These are phyloP conservation scores for Drosophila ogumai DNA, from an alignment of 1,140 invertebrate species.

Conservation along the genomic window DNA sequence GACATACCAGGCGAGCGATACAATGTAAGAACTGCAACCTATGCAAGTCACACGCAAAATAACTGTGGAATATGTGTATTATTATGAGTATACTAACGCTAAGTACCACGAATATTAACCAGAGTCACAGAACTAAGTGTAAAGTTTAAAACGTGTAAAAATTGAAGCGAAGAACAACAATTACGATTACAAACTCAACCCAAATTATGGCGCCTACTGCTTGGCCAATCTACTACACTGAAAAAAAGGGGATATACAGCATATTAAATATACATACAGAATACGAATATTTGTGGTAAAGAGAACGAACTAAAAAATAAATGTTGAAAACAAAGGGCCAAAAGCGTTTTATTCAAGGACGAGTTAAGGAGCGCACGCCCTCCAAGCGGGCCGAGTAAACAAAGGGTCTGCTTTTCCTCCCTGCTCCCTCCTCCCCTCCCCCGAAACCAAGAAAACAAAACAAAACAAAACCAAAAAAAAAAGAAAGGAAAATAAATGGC, in stretches of 20 bases:
- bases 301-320: slow-evolving; percentile 74
- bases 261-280: slow-evolving; percentile 70
- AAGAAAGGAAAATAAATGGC: slow-evolving; percentile 27
- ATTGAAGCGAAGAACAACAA: slow-evolving; percentile 41
- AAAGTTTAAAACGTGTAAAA: slow-evolving; percentile 43
- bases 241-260: slow-evolving; percentile 54
- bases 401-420: slow-evolving; percentile 6
- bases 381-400: slow-evolving; percentile 26
- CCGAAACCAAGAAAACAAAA: slow-evolving; percentile 14
- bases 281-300: slow-evolving; percentile 82
- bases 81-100: slow-evolving; percentile 62
- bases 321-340: slow-evolving; percentile 74
- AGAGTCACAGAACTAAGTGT: slow-evolving; percentile 52
- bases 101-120: slow-evolving; percentile 57
- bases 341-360: slow-evolving; percentile 41
- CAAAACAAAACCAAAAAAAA: slow-evolving; percentile 10
- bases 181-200: slow-evolving; percentile 60
- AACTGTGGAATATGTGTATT: slow-evolving; percentile 56
- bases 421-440: background rate
- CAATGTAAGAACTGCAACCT: slow-evolving; percentile 64
- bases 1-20: slow-evolving; percentile 68
- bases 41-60: slow-evolving; percentile 53
- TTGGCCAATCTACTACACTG: slow-evolving; percentile 72
- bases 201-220: slow-evolving; percentile 72
- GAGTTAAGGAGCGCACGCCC: slow-evolving; percentile 32